Conservation (phyloP, 1,140 invertebrate species). For the Calephelis virginiensis region DNA sequence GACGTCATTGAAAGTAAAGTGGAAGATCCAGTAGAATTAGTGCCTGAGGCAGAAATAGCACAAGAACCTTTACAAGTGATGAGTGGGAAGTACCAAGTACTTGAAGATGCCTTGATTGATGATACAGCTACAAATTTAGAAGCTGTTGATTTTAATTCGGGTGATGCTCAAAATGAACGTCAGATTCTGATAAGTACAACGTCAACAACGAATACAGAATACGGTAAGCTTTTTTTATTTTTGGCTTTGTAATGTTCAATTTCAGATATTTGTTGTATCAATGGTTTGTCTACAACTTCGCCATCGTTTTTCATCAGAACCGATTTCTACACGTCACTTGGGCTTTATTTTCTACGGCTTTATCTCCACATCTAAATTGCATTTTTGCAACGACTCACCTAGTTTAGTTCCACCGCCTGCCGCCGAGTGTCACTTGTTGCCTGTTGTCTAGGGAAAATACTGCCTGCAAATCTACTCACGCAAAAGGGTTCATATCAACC, state of each 20-base stretch:
- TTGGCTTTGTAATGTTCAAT: background rate
- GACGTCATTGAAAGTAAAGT: constrained; percentile 37
- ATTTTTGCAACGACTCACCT: too few species aligned
- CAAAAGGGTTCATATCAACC: too few species aligned
- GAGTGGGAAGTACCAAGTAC: constrained; percentile 59
- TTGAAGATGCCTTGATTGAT: constrained; percentile 45
- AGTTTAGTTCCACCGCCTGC: too few species aligned
- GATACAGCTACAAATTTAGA: constrained; percentile 50
- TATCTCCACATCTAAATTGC: too few species aligned
- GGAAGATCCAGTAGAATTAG: constrained; percentile 42
- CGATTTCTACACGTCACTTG: too few species aligned
- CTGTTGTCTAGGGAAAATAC: too few species aligned
- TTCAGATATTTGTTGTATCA: too few species aligned
- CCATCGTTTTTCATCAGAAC: too few species aligned
- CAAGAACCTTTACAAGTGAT: constrained; percentile 42
- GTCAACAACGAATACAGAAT: constrained; percentile 53
- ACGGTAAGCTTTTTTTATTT: constrained; percentile 42
- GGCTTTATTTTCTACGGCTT: too few species aligned
- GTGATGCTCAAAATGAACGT: constrained; percentile 51
- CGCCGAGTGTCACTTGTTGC: too few species aligned
- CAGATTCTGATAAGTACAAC: constrained; percentile 50
- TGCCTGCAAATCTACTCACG: too few species aligned
- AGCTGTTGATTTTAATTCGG: constrained; percentile 44
- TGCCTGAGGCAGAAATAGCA: constrained; percentile 27
- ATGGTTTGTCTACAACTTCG: background rate